phyloP scores from a whole-genome alignment of 2,888 invertebrate genomes.

The Hedychridium roseum region DNA sequence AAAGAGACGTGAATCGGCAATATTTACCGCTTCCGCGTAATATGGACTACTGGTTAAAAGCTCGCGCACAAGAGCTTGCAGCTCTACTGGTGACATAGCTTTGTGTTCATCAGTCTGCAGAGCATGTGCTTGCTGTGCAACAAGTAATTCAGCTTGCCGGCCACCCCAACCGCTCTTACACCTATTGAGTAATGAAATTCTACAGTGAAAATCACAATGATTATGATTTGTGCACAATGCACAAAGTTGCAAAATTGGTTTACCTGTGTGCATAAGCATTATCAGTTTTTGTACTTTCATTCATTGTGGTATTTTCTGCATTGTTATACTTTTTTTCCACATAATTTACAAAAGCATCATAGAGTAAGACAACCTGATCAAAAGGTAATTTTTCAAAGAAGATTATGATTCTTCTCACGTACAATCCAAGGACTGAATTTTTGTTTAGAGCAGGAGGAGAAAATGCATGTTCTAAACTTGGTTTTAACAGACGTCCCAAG shows the following conservation, averaged over 20 bases:
- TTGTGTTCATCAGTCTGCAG: constrained; percentile 83
- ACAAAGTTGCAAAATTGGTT: no score
- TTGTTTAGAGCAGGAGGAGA: constrained; percentile 47
- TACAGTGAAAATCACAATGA: no score
- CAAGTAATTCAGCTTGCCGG: constrained; percentile 88
- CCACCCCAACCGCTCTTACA: constrained; percentile 79
- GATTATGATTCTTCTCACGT: constrained; percentile 81
- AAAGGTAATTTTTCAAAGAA: constrained; percentile 86
- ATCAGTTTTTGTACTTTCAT: constrained; percentile 25
- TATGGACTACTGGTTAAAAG: constrained; percentile 81
- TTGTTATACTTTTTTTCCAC: constrained; percentile 18
- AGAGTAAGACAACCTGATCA: constrained; percentile 80
- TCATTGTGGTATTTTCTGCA: constrained; percentile 22
- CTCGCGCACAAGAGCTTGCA: constrained; percentile 78
- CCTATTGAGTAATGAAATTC: constrained; percentile 55
- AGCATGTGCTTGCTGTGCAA: constrained; percentile 85
- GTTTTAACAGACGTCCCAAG: constrained; percentile 72
- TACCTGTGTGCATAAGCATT: constrained; percentile 34
- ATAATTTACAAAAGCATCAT: constrained; percentile 65
- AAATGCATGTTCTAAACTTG: constrained; percentile 49
- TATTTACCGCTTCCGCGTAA: constrained; percentile 81
- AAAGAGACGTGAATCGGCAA: constrained; percentile 9
- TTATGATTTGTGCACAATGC: not conserved
- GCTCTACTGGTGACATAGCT: constrained; percentile 77
- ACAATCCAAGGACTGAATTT: constrained; percentile 73